Conservation (phyloP, 2,113 vertebrate species). For the Pachyramphus minor region DNA sequence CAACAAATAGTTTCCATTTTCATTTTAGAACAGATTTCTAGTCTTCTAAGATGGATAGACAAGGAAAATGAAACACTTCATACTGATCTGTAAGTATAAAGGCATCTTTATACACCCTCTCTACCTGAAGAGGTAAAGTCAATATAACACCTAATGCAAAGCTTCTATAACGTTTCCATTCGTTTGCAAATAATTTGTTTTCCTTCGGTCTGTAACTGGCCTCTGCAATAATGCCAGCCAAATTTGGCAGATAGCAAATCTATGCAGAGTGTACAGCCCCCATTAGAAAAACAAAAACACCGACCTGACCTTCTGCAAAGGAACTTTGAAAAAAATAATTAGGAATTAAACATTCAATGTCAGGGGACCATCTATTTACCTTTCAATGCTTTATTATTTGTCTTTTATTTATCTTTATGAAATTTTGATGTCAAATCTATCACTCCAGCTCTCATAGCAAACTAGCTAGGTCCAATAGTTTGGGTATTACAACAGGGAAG, state of each 20-base stretch:
- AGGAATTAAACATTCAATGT: neutral
- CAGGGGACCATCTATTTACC: neutral
- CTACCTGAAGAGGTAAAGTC: neutral
- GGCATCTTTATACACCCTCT: neutral
- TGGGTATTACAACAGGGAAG: neutral
- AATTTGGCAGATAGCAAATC: neutral
- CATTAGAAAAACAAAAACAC: neutral
- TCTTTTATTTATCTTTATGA: neutral
- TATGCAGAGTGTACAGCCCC: neutral
- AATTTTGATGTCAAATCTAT: neutral
- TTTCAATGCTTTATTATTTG: neutral
- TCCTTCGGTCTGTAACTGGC: neutral
- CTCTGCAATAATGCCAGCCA: neutral
- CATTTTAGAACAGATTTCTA: neutral
- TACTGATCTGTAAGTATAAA: neutral
- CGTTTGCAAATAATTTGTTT: neutral
- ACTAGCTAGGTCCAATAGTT: neutral
- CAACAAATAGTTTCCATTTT: neutral
- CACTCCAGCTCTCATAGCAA: neutral
- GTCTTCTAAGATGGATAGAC: neutral
- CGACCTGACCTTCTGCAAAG: neutral
- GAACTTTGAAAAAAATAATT: neutral
- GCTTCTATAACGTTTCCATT: neutral
- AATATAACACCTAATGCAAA: neutral
- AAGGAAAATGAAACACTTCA: neutral